A percentile compares a stretch with the other conserved stretches of the same genome.
Conservation (phyloP, 1,140 invertebrate species). For the Drosophila repletoides region DNA sequence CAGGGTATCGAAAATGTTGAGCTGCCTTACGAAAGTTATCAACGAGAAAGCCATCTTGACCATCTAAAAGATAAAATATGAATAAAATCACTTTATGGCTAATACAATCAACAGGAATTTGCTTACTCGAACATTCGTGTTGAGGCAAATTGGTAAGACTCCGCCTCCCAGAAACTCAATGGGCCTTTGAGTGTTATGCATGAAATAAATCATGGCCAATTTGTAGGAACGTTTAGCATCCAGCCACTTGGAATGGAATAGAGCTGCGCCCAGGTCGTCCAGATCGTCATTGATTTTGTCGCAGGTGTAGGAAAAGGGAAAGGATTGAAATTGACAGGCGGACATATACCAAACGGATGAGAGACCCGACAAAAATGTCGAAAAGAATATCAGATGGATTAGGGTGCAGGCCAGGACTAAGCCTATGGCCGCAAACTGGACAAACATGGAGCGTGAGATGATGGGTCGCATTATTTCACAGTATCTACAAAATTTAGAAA, state of each 20-base stretch:
- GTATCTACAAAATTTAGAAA: constrained; percentile 4
- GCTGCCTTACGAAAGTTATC: constrained; percentile 49
- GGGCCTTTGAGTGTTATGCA: constrained; percentile 35
- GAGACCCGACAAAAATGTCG: constrained; percentile 27
- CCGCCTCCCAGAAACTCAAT: constrained; percentile 42
- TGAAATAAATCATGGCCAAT: constrained; percentile 16
- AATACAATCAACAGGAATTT: not conserved
- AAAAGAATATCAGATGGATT: constrained; percentile 48
- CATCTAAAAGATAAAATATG: constrained; percentile 23
- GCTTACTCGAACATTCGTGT: constrained; percentile 38
- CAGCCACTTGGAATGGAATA: constrained; percentile 59
- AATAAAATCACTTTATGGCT: too few species aligned
- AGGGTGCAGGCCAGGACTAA: constrained; percentile 31
- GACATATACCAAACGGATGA: constrained; percentile 20
- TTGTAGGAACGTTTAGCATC: constrained; percentile 26
- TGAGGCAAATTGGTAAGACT: constrained; percentile 44
- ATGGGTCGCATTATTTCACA: constrained; percentile 36
- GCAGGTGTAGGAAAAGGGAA: constrained; percentile 51
- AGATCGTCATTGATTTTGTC: constrained; percentile 39
- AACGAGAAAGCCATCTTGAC: constrained; percentile 52
- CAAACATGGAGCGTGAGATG: constrained; percentile 37
- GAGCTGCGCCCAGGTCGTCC: constrained; percentile 7
- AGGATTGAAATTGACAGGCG: constrained; percentile 38
- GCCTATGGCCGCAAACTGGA: constrained; percentile 44
- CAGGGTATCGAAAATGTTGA: constrained; percentile 45